Conservation (phyloP, 2,888 invertebrate genomes). For the Cataglyphis rosenhaueri region DNA sequence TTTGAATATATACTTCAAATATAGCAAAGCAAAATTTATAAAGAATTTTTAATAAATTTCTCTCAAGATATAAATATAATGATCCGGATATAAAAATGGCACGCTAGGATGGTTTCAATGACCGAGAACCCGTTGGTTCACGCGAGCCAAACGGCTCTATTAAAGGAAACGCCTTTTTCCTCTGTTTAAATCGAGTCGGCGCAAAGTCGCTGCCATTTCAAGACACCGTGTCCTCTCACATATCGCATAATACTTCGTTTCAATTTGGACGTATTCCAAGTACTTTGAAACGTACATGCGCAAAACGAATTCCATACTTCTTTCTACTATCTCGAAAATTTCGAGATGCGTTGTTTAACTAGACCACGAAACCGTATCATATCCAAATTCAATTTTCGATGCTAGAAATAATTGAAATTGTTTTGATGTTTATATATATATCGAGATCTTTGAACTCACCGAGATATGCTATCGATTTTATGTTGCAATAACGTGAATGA, state of each 20-base stretch:
- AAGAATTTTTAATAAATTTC: background rate
- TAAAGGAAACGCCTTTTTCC: slow-evolving; percentile 38
- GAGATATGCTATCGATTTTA: background rate
- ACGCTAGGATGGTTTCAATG: slow-evolving; percentile 75
- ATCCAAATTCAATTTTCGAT: background rate
- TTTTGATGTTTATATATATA: background rate
- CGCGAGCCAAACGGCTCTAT: slow-evolving; percentile 79
- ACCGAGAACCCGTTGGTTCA: slow-evolving; percentile 78
- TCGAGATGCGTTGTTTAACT: background rate
- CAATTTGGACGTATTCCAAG: slow-evolving; percentile 76
- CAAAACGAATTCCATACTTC: slow-evolving; percentile 11
- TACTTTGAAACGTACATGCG: slow-evolving; percentile 51
- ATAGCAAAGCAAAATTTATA: background rate
- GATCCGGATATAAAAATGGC: slow-evolving; percentile 70
- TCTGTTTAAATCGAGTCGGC: slow-evolving; percentile 28
- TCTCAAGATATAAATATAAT: slow-evolving; percentile 64
- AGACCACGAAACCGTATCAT: background rate
- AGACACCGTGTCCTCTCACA: slow-evolving; percentile 27
- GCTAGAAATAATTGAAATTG: background rate
- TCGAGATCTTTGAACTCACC: background rate
- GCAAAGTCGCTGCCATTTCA: slow-evolving; percentile 49
- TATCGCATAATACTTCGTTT: slow-evolving; percentile 69
- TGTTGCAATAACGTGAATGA: background rate
- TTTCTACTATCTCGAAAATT: background rate
- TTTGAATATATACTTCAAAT: background rate